Base-by-base conservation (phyloP, 2,797 vertebrate species). In the Babyrousa celebensis region DNA sequence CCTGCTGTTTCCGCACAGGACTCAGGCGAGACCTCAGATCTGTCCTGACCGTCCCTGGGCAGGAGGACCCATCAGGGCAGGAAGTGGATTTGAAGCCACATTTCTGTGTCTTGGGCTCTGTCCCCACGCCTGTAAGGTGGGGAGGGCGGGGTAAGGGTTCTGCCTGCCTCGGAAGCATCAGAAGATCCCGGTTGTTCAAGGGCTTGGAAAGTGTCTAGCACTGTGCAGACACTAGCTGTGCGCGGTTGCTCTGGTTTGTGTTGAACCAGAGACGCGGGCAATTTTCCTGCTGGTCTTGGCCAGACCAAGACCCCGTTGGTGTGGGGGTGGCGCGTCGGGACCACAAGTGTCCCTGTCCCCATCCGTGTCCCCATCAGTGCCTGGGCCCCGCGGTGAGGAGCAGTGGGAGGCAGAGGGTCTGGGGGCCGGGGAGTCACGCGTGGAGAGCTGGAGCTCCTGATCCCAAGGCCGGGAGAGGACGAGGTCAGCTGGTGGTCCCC, bases 151-250 rank as follows among this genome's bases (percentile, higher is more conserved):
- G 63, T 16, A 0, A 12, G 5, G 0, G 5, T 9, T n/a, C 18
- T 0, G 0, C 20, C 15, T 2, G 32, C 43, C 20, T 29, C 16
- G 1, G 17, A 36, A 15, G 58, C 11, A 10, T n/a, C 3, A 0
- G 5, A 6, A 27, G 63, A 36, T 14, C 15, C 0, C 2, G 48
- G 10, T 15, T 9, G 20, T 1, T 9, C 1, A 0, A 40, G 63
- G 17, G n/a, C 48, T 36, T 72, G 14, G 21, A 9, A 27, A 29
- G 36, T 36, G 36, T 36, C 63, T 1, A 1, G 11, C 21, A 12
- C 36, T 14, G 4, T 9, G 27, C 58, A 4, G 12, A 52, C 52
- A 2, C 32, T 5, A 11, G 12, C 7, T n/a, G 60, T 3, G 32
- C 1, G 29, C 5, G 11, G 27, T 3, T 40, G 29, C 25, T 68